Evolutionary conservation across 2,797 vertebrate genomes (phyloP).

Genomic region (Eremophila alpestris): DNA sequence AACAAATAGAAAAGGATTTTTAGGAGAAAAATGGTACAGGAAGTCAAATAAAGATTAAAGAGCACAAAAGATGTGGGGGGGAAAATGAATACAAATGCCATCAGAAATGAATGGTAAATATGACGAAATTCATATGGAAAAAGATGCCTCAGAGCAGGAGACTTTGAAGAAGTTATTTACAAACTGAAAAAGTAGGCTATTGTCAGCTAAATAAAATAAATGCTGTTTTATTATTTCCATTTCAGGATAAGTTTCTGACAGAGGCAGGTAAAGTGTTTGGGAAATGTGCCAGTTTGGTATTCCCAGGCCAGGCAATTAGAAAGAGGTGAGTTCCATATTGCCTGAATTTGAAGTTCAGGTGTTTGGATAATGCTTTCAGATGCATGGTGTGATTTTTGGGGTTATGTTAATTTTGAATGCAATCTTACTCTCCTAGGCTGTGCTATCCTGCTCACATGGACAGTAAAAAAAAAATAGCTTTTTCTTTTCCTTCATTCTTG

Average conservation of each 20-base stretch:
- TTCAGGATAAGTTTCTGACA: not conserved
- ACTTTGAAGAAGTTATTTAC: not conserved
- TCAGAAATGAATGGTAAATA: not conserved
- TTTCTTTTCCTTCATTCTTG: not conserved
- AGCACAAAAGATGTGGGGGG: not conserved
- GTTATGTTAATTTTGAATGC: not conserved
- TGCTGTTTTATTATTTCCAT: not conserved
- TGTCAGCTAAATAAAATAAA: not conserved
- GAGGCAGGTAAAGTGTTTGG: not conserved
- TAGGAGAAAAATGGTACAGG: not conserved
- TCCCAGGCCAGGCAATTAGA: not conserved
- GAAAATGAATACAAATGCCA: not conserved
- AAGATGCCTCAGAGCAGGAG: not conserved
- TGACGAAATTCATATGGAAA: not conserved
- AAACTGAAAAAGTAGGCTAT: not conserved
- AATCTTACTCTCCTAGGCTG: not conserved
- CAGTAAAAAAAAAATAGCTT: not conserved
- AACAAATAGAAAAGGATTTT: conserved; percentile 7
- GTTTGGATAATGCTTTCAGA: not conserved
- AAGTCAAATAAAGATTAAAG: conserved; percentile 10
- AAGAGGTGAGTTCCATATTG: not conserved
- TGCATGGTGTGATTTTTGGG: not conserved
- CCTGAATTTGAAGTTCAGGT: not conserved
- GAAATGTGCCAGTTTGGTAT: not conserved
- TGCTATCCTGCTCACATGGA: accelerated